Conservation (phyloP, 2,113 vertebrate genomes). For the Colistium nudipinnis region DNA sequence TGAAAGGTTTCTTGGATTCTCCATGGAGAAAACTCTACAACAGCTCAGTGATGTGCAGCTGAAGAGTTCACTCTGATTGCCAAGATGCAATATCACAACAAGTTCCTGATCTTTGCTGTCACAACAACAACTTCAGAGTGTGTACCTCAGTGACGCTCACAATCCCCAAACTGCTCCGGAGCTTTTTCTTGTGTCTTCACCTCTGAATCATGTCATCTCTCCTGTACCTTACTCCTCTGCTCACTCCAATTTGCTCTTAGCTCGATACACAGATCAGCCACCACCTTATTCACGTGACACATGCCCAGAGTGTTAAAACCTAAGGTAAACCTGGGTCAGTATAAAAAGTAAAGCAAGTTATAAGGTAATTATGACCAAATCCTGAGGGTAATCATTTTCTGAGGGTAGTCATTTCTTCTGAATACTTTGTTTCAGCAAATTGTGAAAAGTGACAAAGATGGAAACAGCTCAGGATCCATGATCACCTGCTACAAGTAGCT, state of each 20-base stretch:
- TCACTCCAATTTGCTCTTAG: slow-evolving; percentile 24
- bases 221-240: neutral
- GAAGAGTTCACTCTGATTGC: slow-evolving; percentile 11
- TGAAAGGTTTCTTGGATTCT: neutral
- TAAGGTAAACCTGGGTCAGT: no score
- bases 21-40: neutral
- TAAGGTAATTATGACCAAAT: no score
- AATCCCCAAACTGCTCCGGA: slow-evolving; percentile 23
- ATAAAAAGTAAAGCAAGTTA: no score
- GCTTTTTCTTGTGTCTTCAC: slow-evolving; percentile 14
- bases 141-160: neutral
- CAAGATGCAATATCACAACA: slow-evolving; percentile 14
- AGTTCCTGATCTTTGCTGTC: slow-evolving; percentile 22
- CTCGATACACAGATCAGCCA: neutral
- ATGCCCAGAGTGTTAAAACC: no score
- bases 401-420: no score
- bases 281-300: no score
- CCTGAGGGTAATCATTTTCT: no score
- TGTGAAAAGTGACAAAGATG: no score
- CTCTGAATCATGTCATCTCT: slow-evolving; percentile 33
- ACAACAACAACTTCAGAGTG: slow-evolving; percentile 8
- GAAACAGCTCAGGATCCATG: no score
- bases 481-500: no score
- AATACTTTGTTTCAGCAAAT: no score
- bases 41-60: neutral